These are phyloP conservation scores for Temnothorax nylanderi DNA, from an alignment of 1,140 invertebrate species.

Conservation along the genomic window DNA sequence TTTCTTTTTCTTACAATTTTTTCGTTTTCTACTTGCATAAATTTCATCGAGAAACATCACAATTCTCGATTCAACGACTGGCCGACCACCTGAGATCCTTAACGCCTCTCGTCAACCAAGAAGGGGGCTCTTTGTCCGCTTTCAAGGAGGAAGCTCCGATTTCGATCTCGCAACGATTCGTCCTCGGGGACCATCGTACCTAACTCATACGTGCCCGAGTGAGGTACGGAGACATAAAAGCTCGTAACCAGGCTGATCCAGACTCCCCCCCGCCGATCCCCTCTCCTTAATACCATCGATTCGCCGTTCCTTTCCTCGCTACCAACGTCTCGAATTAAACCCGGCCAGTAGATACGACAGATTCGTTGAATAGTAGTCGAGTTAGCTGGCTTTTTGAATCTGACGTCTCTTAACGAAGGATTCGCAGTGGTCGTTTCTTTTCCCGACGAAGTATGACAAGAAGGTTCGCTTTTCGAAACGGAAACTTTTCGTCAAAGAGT, in stretches of 20 bases:
- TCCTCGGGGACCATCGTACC: conserved; percentile 56
- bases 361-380: conserved; percentile 52
- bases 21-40: conserved; percentile 54
- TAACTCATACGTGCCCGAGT: conserved; percentile 67
- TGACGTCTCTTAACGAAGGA: conserved; percentile 30
- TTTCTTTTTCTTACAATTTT: not conserved
- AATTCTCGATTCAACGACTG: conserved; percentile 62
- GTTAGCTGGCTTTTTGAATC: conserved; percentile 47
- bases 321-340: conserved; percentile 67
- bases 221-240: conserved; percentile 68
- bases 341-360: conserved; percentile 41
- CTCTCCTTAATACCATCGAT: conserved; percentile 3
- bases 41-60: conserved; percentile 59
- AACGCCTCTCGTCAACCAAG: conserved; percentile 67
- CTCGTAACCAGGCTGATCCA: conserved; percentile 68
- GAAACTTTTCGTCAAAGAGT: not conserved
- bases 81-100: conserved; percentile 63
- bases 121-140: conserved; percentile 61
- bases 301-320: conserved; percentile 39
- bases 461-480: conserved; percentile 34
- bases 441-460: not conserved
- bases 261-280: not conserved
- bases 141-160: conserved; percentile 74
- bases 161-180: conserved; percentile 72
- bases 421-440: not conserved